These are phyloP conservation scores for Anticlea derivata DNA, from an alignment of 2,888 invertebrate species.

Conservation along the genomic window DNA sequence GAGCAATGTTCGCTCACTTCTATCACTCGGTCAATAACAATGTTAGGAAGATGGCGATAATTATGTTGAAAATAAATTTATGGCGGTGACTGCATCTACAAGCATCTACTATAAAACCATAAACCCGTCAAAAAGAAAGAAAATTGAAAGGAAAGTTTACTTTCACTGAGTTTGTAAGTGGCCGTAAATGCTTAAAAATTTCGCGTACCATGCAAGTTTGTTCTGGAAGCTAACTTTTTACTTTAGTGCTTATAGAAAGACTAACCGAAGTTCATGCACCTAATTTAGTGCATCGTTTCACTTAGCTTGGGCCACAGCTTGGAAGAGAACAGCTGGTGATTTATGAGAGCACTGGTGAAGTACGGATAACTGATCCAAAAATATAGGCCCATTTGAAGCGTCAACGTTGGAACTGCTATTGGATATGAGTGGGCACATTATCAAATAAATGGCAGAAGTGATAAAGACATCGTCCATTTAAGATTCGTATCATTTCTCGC, in stretches of 20 bases:
- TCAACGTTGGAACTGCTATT: no score
- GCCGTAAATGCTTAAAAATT: slow-evolving; percentile 34
- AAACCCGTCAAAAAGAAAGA: slow-evolving; percentile 28
- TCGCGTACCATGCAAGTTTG: slow-evolving; percentile 31
- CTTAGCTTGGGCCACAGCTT: slow-evolving; percentile 1
- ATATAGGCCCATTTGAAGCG: no score
- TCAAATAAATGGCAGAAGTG: no score
- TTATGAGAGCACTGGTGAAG: no score
- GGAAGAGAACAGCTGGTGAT: not conserved
- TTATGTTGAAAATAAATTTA: not conserved
- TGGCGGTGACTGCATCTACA: not conserved
- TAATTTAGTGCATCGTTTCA: slow-evolving; percentile 22
- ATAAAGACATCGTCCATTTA: no score
- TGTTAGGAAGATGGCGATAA: no score
- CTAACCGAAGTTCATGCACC: slow-evolving; percentile 19
- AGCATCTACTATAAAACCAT: slow-evolving; percentile 23
- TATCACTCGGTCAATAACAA: no score
- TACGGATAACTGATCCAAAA: no score
- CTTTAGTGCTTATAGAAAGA: slow-evolving; percentile 31
- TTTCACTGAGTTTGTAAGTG: slow-evolving; percentile 33
- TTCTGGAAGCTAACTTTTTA: slow-evolving; percentile 42
- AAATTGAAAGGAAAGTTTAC: slow-evolving; percentile 34
- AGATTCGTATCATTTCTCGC: no score
- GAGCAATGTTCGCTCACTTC: no score
- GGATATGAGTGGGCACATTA: no score